Percentiles rank a stretch among this genome's conserved stretches.
Conservation (phyloP, 2,113 vertebrate species). For the Tylochromis polylepis region DNA sequence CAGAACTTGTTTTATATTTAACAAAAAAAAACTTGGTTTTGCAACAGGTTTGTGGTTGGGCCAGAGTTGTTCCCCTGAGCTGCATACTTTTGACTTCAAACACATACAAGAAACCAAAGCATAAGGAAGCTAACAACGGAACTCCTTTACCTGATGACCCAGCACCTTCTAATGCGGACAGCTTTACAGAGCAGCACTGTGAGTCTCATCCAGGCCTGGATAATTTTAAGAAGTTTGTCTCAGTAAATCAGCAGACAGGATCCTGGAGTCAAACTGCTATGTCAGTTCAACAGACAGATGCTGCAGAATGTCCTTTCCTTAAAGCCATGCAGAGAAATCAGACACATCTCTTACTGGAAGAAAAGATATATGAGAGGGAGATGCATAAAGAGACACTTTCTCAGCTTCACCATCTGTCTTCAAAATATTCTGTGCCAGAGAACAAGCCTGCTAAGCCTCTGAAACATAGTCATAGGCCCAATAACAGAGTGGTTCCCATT, state of each 20-base stretch:
- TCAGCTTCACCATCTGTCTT: background rate
- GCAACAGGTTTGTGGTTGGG: conserved; percentile 79
- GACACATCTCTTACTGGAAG: background rate
- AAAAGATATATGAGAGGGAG: background rate
- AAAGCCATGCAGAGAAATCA: background rate
- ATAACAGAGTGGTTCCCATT: conserved; percentile 37
- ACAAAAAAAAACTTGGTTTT: background rate
- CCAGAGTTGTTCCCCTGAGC: conserved; percentile 61
- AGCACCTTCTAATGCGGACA: background rate
- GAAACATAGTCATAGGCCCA: conserved; percentile 5
- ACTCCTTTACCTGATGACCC: conserved; percentile 58
- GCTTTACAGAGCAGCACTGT: background rate
- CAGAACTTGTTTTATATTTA: background rate
- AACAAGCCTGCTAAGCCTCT: conserved; percentile 1
- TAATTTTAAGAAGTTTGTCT: background rate
- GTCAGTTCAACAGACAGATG: background rate
- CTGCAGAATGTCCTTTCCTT: background rate
- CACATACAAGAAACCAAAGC: conserved; percentile 54
- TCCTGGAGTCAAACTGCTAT: background rate
- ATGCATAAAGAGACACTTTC: background rate
- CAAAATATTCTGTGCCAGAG: background rate
- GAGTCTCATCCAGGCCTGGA: background rate
- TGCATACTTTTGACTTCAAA: conserved; percentile 67
- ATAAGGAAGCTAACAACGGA: conserved; percentile 17
- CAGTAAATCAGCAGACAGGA: background rate